Evolutionary conservation across 2,113 vertebrate genomes (phyloP), one percentile per base, ranked within the genome.

Genomic region (Raja brachyura): DNA sequence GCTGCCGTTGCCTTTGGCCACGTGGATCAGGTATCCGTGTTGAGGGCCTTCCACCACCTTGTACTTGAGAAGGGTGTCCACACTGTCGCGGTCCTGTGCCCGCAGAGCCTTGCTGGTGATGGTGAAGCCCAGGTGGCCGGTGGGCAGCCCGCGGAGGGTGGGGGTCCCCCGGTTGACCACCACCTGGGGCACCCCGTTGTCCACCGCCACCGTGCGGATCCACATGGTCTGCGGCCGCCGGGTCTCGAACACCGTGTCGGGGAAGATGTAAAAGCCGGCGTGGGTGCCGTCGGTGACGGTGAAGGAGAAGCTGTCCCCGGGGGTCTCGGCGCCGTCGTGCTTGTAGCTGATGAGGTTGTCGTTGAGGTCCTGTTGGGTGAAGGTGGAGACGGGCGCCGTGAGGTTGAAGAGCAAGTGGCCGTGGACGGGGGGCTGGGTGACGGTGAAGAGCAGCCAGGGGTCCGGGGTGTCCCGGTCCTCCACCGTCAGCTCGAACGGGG

Each of bases 311-410:
- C 97, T 98, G 93, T 99, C 98, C 93, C 97, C 97, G 0, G 95
- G 74, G 0, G 97, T 97, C 94, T 98, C 97, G 0, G 97, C 97
- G 93, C 98, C 98, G 76, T 98, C 98, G 0, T 99, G 98, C 94
- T 95, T 98, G 95, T 99, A 99, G 95, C 97, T 98, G 95, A 99
- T 98, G 93, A 98, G 95, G 95, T 99, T 99, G 94, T 99, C 98
- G 78, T 98, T 99, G 93, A 99, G 96, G 94, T 99, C 98, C 93
- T 98, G 97, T 94, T 99, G 98, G 93, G 98, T 98, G 93, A 99
- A 99, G 92, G 96, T 95, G 54, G 95, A 96, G 94, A 98, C 94
- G 0, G 96, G 93, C 90, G 94, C 96, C 93, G 96, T 97, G 93
- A 95, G 96, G 95, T 99, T 99, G 79, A 97, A 98, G 11, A 98